A percentile compares a stretch with the other conserved stretches of the same genome.
phyloP scores from a whole-genome alignment of 2,797 vertebrate species.

The Amniataba percoides region DNA sequence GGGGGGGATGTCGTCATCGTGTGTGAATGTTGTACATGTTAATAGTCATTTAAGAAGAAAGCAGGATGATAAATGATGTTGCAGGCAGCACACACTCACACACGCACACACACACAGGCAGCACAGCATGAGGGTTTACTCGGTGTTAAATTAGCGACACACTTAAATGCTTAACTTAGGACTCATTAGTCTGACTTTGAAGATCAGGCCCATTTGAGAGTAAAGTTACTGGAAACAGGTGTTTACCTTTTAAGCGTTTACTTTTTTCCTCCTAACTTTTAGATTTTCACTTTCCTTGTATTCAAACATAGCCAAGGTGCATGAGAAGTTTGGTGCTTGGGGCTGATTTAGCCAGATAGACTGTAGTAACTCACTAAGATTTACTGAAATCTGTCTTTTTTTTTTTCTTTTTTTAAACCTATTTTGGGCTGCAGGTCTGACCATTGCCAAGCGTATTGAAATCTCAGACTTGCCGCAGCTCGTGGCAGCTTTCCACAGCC shows the following conservation, averaged over 20 bases:
- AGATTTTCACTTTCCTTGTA: constrained; percentile 21
- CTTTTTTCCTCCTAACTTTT: constrained; percentile 3
- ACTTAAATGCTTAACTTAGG: constrained; percentile 44
- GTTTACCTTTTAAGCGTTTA: constrained; percentile 40
- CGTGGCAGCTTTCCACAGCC: constrained; percentile 89
- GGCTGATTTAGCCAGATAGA: constrained; percentile 18
- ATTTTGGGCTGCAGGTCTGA: constrained; percentile 80
- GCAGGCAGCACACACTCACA: constrained; percentile 5
- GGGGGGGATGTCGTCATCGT: constrained; percentile 48
- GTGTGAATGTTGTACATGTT: constrained; percentile 55
- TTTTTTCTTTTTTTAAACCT: not conserved
- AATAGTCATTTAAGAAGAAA: constrained; percentile 51
- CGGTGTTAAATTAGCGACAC: constrained; percentile 33
- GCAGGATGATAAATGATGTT: constrained; percentile 63
- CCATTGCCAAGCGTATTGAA: constrained; percentile 88
- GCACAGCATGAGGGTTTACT: constrained; percentile 46
- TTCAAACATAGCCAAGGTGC: constrained; percentile 13
- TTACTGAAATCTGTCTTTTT: not conserved
- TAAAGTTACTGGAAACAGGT: constrained; percentile 65
- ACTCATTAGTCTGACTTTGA: constrained; percentile 60
- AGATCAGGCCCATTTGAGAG: constrained; percentile 38
- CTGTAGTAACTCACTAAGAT: constrained; percentile 18
- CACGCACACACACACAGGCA: constrained; percentile 11
- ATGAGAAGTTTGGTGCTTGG: constrained; percentile 40
- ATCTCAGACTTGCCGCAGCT: constrained; percentile 87